Conservation (phyloP, 2,888 invertebrate genomes). For the Yponomeuta plumbellus region DNA sequence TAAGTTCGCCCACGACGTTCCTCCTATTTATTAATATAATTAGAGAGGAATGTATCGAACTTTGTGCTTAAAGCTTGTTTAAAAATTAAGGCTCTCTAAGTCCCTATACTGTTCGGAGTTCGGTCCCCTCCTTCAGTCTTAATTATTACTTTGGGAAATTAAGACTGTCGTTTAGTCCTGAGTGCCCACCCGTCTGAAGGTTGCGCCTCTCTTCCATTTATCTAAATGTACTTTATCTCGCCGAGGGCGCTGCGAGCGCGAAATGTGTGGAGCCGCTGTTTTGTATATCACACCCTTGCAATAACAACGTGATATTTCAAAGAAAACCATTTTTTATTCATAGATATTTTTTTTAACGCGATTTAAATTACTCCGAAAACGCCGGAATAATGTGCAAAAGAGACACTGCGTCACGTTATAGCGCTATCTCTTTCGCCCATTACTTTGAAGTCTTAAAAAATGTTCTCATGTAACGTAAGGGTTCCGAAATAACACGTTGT, state of each 20-base stretch:
- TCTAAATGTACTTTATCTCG: conserved; percentile 74
- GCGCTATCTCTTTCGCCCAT: no score
- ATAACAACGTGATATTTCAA: no score
- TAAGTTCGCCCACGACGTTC: not conserved
- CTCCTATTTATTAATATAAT: conserved; percentile 64
- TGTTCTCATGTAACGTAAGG: no score
- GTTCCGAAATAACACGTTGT: no score
- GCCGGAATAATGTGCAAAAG: no score
- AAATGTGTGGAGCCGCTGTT: conserved; percentile 43
- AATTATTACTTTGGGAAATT: conserved; percentile 78
- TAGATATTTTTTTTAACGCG: no score
- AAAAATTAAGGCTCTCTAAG: conserved; percentile 59
- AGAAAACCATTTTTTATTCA: no score
- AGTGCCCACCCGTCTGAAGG: conserved; percentile 63
- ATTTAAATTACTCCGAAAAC: no score
- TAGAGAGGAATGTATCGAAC: conserved; percentile 68
- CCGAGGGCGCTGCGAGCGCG: conserved; percentile 40
- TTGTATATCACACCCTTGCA: not conserved
- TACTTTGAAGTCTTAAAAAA: no score
- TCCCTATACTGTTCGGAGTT: conserved; percentile 39
- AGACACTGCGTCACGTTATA: no score
- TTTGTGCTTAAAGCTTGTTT: conserved; percentile 71
- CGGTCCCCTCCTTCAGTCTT: conserved; percentile 66
- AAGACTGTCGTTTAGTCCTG: conserved; percentile 73
- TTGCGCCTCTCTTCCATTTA: conserved; percentile 65